phyloP scores from a whole-genome alignment of 2,888 invertebrate genomes.

The Dyspetes luteomarginatus region DNA sequence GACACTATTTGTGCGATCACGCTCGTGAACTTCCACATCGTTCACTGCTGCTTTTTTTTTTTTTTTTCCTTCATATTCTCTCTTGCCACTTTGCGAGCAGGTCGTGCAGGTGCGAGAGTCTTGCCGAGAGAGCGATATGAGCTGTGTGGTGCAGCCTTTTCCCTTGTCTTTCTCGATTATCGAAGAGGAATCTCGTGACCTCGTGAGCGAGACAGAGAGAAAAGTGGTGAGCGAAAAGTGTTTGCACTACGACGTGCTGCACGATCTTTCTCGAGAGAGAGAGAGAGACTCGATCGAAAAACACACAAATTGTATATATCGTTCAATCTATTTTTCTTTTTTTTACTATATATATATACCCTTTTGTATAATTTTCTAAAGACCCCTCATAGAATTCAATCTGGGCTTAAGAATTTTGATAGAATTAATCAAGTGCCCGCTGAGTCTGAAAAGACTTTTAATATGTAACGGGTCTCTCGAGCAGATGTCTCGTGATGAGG shows the following conservation, averaged over 20 bases:
- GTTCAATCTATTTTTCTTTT: conserved; percentile 15
- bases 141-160: too few relatives aligned
- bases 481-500: conserved; percentile 43
- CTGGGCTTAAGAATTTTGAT: conserved; percentile 28
- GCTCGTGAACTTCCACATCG: conserved; percentile 63
- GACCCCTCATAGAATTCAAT: conserved; percentile 44
- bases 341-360: background rate
- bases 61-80: conserved; percentile 4
- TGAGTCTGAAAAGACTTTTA: conserved; percentile 14
- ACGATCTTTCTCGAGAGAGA: conserved; percentile 45
- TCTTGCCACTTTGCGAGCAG: background rate
- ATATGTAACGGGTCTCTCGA: conserved; percentile 28
- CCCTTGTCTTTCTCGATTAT: conserved; percentile 28
- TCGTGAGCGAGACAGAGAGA: conserved; percentile 13
- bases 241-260: conserved; percentile 45
- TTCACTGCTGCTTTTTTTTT: background rate
- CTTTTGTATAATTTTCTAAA: background rate
- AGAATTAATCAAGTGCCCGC: conserved; percentile 40
- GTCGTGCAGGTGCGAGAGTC: conserved; percentile 46
- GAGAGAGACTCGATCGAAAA: conserved; percentile 14
- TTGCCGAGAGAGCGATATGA: background rate
- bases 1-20: conserved; percentile 66
- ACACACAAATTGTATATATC: background rate
- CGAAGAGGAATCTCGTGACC: conserved; percentile 33
- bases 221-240: conserved; percentile 9